A percentile compares a stretch with the other conserved stretches of the same genome.
These are phyloP conservation scores for Mythimna lalbum DNA, from an alignment of 2,888 invertebrate genomes.

Conservation along the genomic window DNA sequence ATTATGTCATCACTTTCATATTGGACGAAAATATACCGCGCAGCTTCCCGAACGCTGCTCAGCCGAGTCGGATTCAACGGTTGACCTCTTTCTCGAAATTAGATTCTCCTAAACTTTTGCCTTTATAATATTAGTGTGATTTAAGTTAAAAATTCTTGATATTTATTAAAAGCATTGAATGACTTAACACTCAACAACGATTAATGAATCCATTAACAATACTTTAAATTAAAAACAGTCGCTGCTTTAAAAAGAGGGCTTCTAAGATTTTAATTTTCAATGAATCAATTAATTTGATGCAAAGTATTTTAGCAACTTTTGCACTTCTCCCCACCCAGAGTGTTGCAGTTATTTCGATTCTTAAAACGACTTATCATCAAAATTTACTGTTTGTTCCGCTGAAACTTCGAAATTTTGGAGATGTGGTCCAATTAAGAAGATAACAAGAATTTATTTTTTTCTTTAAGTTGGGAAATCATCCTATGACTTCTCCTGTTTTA, in stretches of 20 bases:
- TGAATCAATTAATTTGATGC: conserved; percentile 65
- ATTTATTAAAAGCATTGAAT: conserved; percentile 6
- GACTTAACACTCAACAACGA: conserved; percentile 10
- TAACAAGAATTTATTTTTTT: background rate
- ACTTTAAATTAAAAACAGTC: conserved; percentile 36
- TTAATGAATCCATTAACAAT: conserved; percentile 23
- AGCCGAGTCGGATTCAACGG: no score
- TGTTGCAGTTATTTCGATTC: conserved; percentile 81
- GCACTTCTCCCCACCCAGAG: conserved; percentile 62
- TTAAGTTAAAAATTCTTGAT: background rate
- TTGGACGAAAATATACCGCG: no score
- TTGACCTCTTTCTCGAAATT: no score
- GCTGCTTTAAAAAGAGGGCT: conserved; percentile 36
- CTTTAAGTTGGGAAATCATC: no score
- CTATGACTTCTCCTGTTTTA: no score
- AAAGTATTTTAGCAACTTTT: conserved; percentile 67
- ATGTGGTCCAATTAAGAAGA: conserved; percentile 54
- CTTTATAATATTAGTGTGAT: background rate
- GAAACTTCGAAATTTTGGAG: conserved; percentile 70
- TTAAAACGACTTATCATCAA: conserved; percentile 86
- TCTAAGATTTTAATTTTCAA: conserved; percentile 53
- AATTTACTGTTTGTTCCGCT: conserved; percentile 82
- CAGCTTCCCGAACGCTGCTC: no score
- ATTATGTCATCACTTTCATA: no score
- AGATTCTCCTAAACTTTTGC: no score